Evolutionary conservation across 2,113 vertebrate genomes (phyloP).

Genomic region (Mellivora capensis): DNA sequence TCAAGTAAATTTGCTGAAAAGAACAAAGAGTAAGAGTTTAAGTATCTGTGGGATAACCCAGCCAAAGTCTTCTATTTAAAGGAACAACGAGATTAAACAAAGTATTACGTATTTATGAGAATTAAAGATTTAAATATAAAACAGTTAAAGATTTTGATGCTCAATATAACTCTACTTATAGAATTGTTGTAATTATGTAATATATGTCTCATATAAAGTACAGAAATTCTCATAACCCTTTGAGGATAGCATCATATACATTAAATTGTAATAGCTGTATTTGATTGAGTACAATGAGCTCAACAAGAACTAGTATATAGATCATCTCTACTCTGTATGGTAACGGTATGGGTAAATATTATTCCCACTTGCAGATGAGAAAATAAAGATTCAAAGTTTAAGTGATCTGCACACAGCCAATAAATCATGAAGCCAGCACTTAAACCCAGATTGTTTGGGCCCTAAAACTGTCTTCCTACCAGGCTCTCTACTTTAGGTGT

Average conservation of each 20-base stretch:
- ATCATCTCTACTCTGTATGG: not conserved
- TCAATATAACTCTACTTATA: not conserved
- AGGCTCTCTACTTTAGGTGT: not conserved
- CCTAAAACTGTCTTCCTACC: not conserved
- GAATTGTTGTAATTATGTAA: not conserved
- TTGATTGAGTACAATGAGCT: not conserved
- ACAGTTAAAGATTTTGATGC: not conserved
- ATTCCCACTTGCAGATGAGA: not conserved
- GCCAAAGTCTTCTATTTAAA: not conserved
- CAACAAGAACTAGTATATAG: not conserved
- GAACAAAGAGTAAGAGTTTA: not conserved
- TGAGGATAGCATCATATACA: not conserved
- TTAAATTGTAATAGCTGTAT: not conserved
- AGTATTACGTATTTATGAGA: not conserved
- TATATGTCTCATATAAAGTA: not conserved
- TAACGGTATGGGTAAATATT: not conserved
- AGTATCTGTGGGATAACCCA: not conserved
- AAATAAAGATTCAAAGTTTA: not conserved
- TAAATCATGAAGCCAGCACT: not conserved
- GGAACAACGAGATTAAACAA: not conserved
- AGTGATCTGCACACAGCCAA: not conserved
- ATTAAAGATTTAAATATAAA: not conserved
- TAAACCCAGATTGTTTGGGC: not conserved
- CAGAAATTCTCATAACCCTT: not conserved
- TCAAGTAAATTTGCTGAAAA: conserved; percentile 86